Conservation (phyloP, 2,888 invertebrate genomes). For the Dolomedes plantarius region DNA sequence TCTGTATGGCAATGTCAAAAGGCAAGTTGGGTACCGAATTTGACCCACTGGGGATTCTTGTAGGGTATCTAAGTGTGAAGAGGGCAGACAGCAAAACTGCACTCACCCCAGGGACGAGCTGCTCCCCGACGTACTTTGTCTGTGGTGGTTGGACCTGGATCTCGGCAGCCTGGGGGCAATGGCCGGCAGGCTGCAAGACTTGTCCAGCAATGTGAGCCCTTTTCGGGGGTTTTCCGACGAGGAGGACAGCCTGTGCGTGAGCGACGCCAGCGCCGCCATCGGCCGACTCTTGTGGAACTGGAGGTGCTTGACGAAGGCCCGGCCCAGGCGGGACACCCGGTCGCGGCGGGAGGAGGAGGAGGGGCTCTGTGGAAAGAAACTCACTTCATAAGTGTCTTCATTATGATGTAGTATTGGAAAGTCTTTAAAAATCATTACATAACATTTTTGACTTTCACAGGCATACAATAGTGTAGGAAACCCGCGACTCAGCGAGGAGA, state of each 20-base stretch:
- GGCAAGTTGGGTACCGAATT: too few relatives aligned
- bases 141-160: conserved; percentile 60
- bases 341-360: conserved; percentile 47
- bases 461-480: too few relatives aligned
- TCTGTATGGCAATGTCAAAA: too few relatives aligned
- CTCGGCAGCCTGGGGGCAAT: conserved; percentile 60
- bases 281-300: conserved; percentile 69
- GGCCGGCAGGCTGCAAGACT: conserved; percentile 70
- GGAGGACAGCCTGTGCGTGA: conserved; percentile 67
- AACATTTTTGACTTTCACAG: too few relatives aligned
- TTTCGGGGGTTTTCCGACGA: conserved; percentile 55
- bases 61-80: too few relatives aligned
- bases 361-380: conserved; percentile 37
- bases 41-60: too few relatives aligned
- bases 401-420: too few relatives aligned
- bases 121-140: conserved; percentile 29
- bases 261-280: conserved; percentile 67
- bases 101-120: conserved; percentile 52
- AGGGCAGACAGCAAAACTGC: too few relatives aligned
- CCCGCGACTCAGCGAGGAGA: too few relatives aligned
- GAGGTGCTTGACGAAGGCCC: conserved; percentile 71
- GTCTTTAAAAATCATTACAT: too few relatives aligned
- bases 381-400: too few relatives aligned
- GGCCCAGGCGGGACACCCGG: conserved; percentile 65
- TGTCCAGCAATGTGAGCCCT: conserved; percentile 62